Evolutionary conservation across 2,113 vertebrate species (phyloP), one percentile per base, ranked within the genome.

Genomic region (Ovis canadensis): DNA sequence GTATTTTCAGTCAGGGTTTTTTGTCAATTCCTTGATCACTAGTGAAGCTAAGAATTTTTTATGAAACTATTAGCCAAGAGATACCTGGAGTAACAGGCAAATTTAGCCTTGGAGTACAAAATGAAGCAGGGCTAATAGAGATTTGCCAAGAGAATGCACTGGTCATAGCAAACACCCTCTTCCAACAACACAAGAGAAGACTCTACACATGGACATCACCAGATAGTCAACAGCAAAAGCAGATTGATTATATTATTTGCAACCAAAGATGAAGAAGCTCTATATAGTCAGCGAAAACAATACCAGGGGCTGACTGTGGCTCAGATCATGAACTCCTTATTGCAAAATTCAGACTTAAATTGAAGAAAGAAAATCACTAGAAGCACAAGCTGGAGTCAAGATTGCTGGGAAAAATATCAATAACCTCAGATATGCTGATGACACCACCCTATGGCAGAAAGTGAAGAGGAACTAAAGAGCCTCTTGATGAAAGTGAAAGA

Each of bases 381-480:
- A 71, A 71, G 10, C 67, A 71, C n/a, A 23, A 71, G n/a, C n/a
- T 71, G n/a, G 19, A 71, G 6, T 71, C 10, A 40, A 40, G 67
- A 23, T 13, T 23, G n/a, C n/a, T 0, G 0, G 67, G n/a, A 40
- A n/a, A 40, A 23, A 40, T 40, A 12, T 23, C 67, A 71, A 23
- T 71, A 23, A 40, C n/a, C 67, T 40, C 19, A 40, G n/a, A 40
- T 40, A 40, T 23, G 67, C 67, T 6, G n/a, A 71, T 23, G n/a
- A 71, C 64, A 23, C 67, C 67, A 71, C 67, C 9, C 10, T 12
- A 12, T 12, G 19, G 64, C 9, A 36, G n/a, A 71, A 71, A 23
- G 64, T 3, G n/a, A 36, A 36, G 9, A 11, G 3, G 2, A 71
- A 12, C 64, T 71, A 71, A 71, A 23, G n/a, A 36, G n/a, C 9